Evolutionary conservation across 2,113 vertebrate genomes (phyloP).

Genomic region (Labeo rohita): DNA sequence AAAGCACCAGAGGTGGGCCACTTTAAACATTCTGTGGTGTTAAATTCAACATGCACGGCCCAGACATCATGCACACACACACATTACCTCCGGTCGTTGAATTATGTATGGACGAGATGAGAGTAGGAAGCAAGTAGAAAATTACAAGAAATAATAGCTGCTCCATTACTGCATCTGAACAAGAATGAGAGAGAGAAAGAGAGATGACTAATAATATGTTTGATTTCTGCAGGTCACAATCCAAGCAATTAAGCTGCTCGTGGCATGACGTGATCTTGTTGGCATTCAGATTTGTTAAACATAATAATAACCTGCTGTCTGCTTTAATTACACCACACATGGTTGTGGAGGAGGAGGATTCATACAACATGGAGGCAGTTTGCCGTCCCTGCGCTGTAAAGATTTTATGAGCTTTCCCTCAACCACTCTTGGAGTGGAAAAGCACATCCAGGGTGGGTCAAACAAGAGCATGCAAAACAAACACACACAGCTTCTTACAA

Average conservation of each 20-base stretch:
- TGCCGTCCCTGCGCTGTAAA: constrained; percentile 12
- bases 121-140: constrained; percentile 70
- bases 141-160: constrained; percentile 69
- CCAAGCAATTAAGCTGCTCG: constrained; percentile 10
- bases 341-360: constrained; percentile 26
- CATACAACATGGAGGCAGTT: constrained; percentile 8
- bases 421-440: neutral
- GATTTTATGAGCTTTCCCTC: constrained; percentile 43
- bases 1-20: neutral
- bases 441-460: constrained; percentile 23
- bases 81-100: constrained; percentile 79
- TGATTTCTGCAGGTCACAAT: constrained; percentile 26
- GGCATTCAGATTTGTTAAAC: constrained; percentile 18
- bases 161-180: constrained; percentile 74
- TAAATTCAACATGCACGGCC: constrained; percentile 41
- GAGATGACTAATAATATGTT: constrained; percentile 13
- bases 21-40: constrained; percentile 38
- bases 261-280: constrained; percentile 2
- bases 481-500: neutral
- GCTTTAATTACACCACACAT: constrained; percentile 24
- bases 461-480: constrained; percentile 12
- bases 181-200: constrained; percentile 29
- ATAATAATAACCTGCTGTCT: constrained; percentile 27
- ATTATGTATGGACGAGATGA: constrained; percentile 77
- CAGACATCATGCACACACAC: constrained; percentile 43